Conservation (phyloP, 2,888 invertebrate genomes). For the Acanthococcus lagerstroemiae region DNA sequence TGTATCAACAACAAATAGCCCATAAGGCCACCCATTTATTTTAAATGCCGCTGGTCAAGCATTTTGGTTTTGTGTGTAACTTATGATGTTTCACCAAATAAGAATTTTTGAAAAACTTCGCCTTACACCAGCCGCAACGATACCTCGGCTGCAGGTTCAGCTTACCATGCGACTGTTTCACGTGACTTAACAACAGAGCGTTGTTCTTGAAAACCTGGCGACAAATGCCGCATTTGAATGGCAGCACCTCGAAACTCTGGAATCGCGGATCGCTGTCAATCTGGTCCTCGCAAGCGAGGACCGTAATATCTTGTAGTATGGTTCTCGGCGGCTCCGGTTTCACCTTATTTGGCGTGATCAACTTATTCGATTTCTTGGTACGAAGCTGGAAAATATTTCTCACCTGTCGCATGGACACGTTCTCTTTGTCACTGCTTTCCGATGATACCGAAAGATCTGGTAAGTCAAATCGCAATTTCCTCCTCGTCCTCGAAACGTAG, state of each 20-base stretch:
- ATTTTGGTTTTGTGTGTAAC: constrained; percentile 36
- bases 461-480: constrained; percentile 35
- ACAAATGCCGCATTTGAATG: constrained; percentile 38
- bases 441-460: constrained; percentile 24
- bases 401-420: background rate
- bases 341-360: background rate
- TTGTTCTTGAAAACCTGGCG: constrained; percentile 36
- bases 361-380: background rate
- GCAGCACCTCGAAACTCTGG: constrained; percentile 11
- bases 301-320: constrained; percentile 8
- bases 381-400: background rate
- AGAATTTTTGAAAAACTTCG: constrained; percentile 39
- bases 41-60: background rate
- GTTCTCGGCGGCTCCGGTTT: background rate
- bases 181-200: constrained; percentile 36
- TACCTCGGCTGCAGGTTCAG: constrained; percentile 37
- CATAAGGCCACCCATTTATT: no score
- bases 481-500: background rate
- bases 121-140: constrained; percentile 39
- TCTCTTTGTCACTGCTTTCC: constrained; percentile 6
- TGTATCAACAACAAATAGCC: no score
- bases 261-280: no score
- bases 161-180: constrained; percentile 36
- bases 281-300: background rate
- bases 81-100: constrained; percentile 38